Conservation (phyloP, 2,888 invertebrate species). For the Eristalinus aeneus region DNA sequence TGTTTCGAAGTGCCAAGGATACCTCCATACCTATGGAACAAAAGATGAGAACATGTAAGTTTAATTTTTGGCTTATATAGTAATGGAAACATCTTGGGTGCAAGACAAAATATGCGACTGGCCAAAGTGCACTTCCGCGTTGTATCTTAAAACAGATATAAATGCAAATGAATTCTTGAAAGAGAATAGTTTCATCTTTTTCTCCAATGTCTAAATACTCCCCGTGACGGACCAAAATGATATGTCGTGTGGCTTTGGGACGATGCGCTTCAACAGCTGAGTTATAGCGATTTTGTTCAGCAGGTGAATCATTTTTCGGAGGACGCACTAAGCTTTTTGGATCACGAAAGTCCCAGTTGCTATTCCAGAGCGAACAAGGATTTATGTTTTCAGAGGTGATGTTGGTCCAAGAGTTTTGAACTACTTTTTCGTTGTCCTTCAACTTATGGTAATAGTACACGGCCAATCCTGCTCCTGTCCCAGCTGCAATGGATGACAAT, state of each 20-base stretch:
- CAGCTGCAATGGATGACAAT: slow-evolving; percentile 82
- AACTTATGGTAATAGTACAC: slow-evolving; percentile 83
- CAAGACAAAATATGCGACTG: no score
- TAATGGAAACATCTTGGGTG: no score
- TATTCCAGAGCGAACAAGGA: slow-evolving; percentile 87
- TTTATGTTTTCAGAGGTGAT: slow-evolving; percentile 72
- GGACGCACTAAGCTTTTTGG: slow-evolving; percentile 88
- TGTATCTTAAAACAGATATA: no score
- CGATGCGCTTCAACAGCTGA: slow-evolving; percentile 85
- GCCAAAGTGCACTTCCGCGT: no score
- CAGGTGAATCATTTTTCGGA: slow-evolving; percentile 79
- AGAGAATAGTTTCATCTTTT: slow-evolving; percentile 88
- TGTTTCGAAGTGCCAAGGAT: no score
- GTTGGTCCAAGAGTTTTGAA: slow-evolving; percentile 87
- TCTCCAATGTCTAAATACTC: slow-evolving; percentile 91
- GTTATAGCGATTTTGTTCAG: slow-evolving; percentile 87
- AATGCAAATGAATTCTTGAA: no score
- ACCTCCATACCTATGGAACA: no score
- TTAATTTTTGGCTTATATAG: no score
- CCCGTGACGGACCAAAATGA: slow-evolving; percentile 96
- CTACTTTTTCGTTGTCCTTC: slow-evolving; percentile 81
- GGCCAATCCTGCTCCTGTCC: slow-evolving; percentile 85
- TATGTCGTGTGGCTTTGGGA: slow-evolving; percentile 84
- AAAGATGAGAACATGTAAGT: no score
- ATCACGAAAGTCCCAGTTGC: slow-evolving; percentile 94